phyloP scores from a whole-genome alignment of 1,140 invertebrate genomes.

The Bombus waltoni region DNA sequence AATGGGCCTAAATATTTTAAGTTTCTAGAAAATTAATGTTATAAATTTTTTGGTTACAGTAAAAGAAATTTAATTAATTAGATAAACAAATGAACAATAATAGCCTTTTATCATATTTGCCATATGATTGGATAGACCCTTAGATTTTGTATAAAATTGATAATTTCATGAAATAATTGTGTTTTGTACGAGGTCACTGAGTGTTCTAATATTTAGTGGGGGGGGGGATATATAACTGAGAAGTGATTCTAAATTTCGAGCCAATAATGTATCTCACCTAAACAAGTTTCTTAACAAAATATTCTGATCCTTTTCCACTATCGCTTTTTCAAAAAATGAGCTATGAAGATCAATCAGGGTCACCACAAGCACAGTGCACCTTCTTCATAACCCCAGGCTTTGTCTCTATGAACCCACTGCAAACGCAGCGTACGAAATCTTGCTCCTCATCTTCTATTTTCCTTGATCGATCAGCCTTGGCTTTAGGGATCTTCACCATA shows the following conservation, averaged over 20 bases:
- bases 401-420: not conserved
- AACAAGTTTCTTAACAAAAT: not conserved
- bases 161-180: too few species aligned
- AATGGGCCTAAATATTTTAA: not conserved
- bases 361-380: conserved; percentile 27
- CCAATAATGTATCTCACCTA: not conserved
- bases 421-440: not conserved
- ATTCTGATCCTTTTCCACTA: not conserved
- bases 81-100: too few species aligned
- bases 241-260: too few species aligned
- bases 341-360: conserved; percentile 17
- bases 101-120: too few species aligned
- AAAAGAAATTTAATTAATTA: too few species aligned
- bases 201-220: too few species aligned
- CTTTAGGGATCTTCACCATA: conserved; percentile 54
- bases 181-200: too few species aligned
- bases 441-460: not conserved
- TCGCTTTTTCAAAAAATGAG: not conserved
- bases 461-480: conserved; percentile 13
- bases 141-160: too few species aligned
- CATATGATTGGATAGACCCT: too few species aligned
- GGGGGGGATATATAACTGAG: too few species aligned
- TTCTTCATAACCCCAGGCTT: not conserved
- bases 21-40: too few species aligned
- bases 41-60: too few species aligned